These are phyloP conservation scores for Saturnia pavonia DNA, from an alignment of 2,888 invertebrate species.

Conservation along the genomic window DNA sequence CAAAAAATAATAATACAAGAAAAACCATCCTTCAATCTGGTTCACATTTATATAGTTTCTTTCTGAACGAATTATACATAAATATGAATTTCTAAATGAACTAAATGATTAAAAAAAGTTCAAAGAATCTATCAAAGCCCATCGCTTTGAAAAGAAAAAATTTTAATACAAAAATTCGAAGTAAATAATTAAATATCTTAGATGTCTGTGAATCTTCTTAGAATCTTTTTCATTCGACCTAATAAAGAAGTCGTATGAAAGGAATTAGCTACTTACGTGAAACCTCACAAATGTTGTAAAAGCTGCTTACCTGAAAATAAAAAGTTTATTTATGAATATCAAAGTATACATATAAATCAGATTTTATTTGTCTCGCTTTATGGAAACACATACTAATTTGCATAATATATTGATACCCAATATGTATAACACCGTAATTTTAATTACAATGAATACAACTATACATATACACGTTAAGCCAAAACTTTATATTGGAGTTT, in stretches of 20 bases:
- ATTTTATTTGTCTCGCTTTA: too few species aligned
- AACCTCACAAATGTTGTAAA: constrained; percentile 18
- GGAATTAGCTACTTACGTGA: constrained; percentile 28
- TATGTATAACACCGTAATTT: too few species aligned
- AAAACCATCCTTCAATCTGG: too few species aligned
- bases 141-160: not conserved
- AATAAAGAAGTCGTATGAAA: not conserved
- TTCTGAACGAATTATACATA: not conserved
- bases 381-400: too few species aligned
- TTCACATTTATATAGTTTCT: too few species aligned
- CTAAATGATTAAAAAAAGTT: not conserved
- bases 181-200: not conserved
- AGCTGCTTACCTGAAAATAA: constrained; percentile 51
- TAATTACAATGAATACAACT: too few species aligned
- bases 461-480: too few species aligned
- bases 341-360: not conserved
- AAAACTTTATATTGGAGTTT: too few species aligned
- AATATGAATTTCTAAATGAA: not conserved
- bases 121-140: not conserved
- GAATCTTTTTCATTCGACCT: not conserved
- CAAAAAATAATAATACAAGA: too few species aligned
- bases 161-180: not conserved
- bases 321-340: constrained; percentile 13
- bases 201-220: not conserved
- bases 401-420: too few species aligned